Conservation (phyloP, 53 echinoderm and acorn worm genomes). For the Hippasteria phrygiana region DNA sequence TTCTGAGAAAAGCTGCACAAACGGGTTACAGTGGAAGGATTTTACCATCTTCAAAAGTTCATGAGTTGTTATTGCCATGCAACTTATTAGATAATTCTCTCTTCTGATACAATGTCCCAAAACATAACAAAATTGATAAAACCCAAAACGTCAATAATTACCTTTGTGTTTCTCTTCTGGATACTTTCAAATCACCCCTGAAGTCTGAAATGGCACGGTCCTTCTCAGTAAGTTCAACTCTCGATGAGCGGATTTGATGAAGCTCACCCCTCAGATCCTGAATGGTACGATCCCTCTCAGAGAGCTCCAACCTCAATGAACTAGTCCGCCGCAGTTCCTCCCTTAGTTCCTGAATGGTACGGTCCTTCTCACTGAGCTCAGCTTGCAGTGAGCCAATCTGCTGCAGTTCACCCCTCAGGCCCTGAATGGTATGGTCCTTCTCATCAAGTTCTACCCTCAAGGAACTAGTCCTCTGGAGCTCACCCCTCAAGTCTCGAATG, state of each 20-base stretch:
- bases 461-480: background rate
- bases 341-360: slow-evolving; percentile 32
- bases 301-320: slow-evolving; percentile 8
- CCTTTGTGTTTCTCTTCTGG: slow-evolving; percentile 53
- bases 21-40: too few species aligned
- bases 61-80: too few species aligned
- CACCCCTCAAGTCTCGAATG: slow-evolving; percentile 60
- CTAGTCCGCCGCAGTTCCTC: slow-evolving; percentile 1
- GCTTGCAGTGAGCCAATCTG: background rate
- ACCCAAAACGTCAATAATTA: too few species aligned
- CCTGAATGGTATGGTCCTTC: slow-evolving; percentile 63
- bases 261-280: slow-evolving; percentile 23
- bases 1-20: too few species aligned
- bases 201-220: slow-evolving; percentile 36
- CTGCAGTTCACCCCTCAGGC: slow-evolving; percentile 35
- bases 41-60: too few species aligned
- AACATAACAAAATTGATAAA: too few species aligned
- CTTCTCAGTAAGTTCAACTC: slow-evolving; percentile 21
- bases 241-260: background rate
- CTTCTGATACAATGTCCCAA: too few species aligned
- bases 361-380: slow-evolving; percentile 38
- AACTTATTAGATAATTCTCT: too few species aligned
- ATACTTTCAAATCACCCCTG: slow-evolving; percentile 13
- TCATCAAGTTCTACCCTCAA: slow-evolving; percentile 63
- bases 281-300: slow-evolving; percentile 43